phyloP scores from a whole-genome alignment of 2,113 vertebrate genomes.

The Nothocercus nigrocapillus region DNA sequence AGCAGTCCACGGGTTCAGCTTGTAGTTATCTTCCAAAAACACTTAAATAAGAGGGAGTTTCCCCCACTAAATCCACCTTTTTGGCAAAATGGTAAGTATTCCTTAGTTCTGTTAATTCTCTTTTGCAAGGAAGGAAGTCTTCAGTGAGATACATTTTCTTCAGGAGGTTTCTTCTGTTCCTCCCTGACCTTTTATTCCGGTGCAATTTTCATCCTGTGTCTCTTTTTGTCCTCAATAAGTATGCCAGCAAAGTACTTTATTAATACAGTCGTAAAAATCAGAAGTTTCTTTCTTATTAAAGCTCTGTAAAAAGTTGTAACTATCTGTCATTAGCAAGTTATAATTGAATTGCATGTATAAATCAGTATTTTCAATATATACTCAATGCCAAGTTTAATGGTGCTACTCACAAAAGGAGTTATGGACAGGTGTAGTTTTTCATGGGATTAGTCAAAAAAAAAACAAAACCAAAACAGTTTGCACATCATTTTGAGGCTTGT shows the following conservation, averaged over 20 bases:
- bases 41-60: constrained; percentile 15
- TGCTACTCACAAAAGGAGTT: background rate
- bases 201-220: constrained; percentile 48
- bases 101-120: constrained; percentile 50
- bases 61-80: constrained; percentile 60
- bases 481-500: background rate
- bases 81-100: constrained; percentile 25
- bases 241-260: constrained; percentile 27
- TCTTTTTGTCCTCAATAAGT: constrained; percentile 34
- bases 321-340: background rate
- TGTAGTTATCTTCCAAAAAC: constrained; percentile 59
- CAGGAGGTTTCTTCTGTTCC: constrained; percentile 66
- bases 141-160: constrained; percentile 61
- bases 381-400: background rate
- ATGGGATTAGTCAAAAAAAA: background rate
- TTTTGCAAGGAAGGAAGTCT: constrained; percentile 58
- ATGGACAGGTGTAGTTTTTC: background rate
- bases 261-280: constrained; percentile 3
- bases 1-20: constrained; percentile 36
- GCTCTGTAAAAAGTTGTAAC: background rate
- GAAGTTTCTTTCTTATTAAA: constrained; percentile 27
- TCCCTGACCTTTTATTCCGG: constrained; percentile 59
- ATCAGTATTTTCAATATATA: background rate
- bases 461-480: background rate
- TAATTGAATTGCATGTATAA: background rate